Conservation (phyloP, 2,888 invertebrate genomes). For the Ptychoptera albimana region DNA sequence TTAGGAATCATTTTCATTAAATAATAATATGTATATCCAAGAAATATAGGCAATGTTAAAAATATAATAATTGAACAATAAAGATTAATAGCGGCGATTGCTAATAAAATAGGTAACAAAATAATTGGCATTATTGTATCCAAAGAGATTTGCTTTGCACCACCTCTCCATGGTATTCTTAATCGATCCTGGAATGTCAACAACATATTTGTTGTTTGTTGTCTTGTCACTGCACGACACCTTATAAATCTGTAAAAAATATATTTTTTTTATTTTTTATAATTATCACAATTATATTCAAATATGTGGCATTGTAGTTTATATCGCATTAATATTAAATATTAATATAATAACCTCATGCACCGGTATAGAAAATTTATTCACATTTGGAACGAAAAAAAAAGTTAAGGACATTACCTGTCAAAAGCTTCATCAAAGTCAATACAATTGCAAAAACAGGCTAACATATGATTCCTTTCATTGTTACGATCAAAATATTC, state of each 20-base stretch:
- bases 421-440: slow-evolving; percentile 39
- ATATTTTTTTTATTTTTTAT: neutral
- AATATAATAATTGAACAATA: slow-evolving; percentile 24
- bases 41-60: slow-evolving; percentile 18
- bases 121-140: slow-evolving; percentile 35
- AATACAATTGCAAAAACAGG: slow-evolving; percentile 40
- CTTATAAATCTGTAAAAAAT: slow-evolving; percentile 14
- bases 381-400: neutral
- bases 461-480: slow-evolving; percentile 36
- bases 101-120: slow-evolving; percentile 31
- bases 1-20: neutral
- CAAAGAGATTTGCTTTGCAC: slow-evolving; percentile 36
- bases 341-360: neutral
- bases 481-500: slow-evolving; percentile 37
- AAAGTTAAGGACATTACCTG: slow-evolving; percentile 24
- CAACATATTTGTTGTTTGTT: slow-evolving; percentile 25
- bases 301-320: neutral
- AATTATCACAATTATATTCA: neutral
- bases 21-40: slow-evolving; percentile 18
- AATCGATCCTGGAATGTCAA: slow-evolving; percentile 36
- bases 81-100: slow-evolving; percentile 33
- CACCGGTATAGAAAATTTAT: too few relatives aligned
- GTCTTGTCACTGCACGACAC: slow-evolving; percentile 15
- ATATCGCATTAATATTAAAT: neutral
- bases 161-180: slow-evolving; percentile 41